Conservation (phyloP, 1,140 invertebrate species). For the Caerostris darwini region DNA sequence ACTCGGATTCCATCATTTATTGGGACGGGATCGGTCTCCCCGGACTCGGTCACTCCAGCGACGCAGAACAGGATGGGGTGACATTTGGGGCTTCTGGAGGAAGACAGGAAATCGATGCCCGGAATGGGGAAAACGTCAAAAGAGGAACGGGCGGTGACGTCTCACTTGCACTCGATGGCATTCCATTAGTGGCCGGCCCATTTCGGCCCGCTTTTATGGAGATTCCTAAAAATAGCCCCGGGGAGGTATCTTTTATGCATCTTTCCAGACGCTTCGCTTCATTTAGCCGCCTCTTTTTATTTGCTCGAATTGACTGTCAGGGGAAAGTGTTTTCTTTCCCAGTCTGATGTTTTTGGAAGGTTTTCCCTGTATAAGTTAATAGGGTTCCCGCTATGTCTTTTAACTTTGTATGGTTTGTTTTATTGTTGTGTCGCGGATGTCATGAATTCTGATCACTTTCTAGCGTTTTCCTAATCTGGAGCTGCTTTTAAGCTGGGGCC, state of each 20-base stretch:
- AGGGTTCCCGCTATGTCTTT: no score
- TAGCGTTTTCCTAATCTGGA: no score
- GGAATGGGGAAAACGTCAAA: conserved; percentile 42
- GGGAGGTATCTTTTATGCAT: neutral
- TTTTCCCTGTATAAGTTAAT: neutral
- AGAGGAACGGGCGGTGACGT: neutral
- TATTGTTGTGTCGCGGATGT: no score
- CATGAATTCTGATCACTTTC: no score
- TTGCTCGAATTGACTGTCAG: neutral
- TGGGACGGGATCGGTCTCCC: neutral
- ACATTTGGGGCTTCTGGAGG: neutral
- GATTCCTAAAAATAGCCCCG: conserved; percentile 35
- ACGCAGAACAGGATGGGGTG: neutral
- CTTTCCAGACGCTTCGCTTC: neutral
- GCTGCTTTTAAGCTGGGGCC: no score
- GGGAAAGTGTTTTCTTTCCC: neutral
- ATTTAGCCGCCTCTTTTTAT: neutral
- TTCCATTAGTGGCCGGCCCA: conserved; percentile 38
- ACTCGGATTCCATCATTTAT: neutral
- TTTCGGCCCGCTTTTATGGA: conserved; percentile 20
- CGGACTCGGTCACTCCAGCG: neutral
- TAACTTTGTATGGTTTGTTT: no score
- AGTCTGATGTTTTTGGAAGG: neutral
- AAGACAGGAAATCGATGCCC: conserved; percentile 48
- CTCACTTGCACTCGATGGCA: conserved; percentile 39